A percentile compares a stretch with the other conserved stretches of the same genome.
Evolutionary conservation across 2,113 vertebrate genomes (phyloP).

Genomic region (Pteruthius melanotis): DNA sequence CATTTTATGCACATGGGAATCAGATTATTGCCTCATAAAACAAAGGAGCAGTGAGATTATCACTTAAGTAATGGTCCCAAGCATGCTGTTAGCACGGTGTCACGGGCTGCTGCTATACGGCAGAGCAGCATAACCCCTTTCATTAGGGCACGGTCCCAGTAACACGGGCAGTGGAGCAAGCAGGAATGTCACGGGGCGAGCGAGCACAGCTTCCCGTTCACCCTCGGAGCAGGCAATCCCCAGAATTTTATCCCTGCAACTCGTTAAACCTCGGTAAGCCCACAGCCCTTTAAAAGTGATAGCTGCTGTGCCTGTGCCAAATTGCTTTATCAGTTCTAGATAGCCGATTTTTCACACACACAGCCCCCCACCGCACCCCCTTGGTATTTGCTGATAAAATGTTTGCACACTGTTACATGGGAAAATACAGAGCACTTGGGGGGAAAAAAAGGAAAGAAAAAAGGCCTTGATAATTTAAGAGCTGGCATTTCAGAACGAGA

Average conservation of each 20-base stretch:
- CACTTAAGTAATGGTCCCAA: slow-evolving; percentile 43
- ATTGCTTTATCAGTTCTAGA: slow-evolving; percentile 36
- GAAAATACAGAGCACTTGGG: neutral
- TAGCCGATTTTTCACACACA: neutral
- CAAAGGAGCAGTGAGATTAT: slow-evolving; percentile 48
- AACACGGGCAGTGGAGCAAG: neutral
- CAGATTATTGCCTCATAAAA: slow-evolving; percentile 68
- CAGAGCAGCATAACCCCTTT: neutral
- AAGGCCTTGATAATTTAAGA: slow-evolving; percentile 24
- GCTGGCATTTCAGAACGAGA: slow-evolving; percentile 43
- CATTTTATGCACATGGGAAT: slow-evolving; percentile 49
- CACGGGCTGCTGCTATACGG: neutral
- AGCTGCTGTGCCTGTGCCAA: neutral
- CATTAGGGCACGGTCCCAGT: neutral
- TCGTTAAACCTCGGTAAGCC: neutral
- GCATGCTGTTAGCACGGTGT: slow-evolving; percentile 5
- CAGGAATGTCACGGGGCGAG: neutral
- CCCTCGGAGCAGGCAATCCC: neutral
- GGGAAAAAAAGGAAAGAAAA: neutral
- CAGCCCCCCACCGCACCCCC: neutral
- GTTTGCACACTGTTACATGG: slow-evolving; percentile 12
- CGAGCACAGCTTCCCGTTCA: neutral
- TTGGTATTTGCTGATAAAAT: slow-evolving; percentile 24
- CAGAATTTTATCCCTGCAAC: neutral
- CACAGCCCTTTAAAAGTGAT: neutral